Conservation (phyloP, 2,113 vertebrate genomes). For the Merops nubicus region DNA sequence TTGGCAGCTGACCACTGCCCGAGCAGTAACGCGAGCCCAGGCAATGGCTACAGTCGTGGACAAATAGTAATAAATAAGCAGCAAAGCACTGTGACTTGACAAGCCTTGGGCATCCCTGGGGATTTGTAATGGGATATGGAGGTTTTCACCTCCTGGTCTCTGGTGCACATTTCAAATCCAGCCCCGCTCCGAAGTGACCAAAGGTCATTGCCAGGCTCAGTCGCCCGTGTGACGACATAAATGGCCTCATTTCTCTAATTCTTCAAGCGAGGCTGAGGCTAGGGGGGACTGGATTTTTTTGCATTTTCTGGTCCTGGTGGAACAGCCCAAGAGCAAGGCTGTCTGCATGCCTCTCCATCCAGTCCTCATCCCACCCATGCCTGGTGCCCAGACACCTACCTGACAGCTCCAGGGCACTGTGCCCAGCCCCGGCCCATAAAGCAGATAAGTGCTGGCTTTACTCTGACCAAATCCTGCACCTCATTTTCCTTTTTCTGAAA, state of each 20-base stretch:
- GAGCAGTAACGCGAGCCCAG: not conserved
- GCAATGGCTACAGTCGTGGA: not conserved
- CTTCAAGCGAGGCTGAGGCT: not conserved
- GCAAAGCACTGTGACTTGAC: conserved; percentile 46
- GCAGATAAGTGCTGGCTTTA: not conserved
- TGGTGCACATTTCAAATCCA: conserved; percentile 68
- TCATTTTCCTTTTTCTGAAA: not conserved
- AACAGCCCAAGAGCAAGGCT: not conserved
- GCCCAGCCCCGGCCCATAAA: not conserved
- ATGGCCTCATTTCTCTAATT: conserved; percentile 60
- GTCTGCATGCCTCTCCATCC: accelerated
- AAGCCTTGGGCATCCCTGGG: conserved; percentile 11
- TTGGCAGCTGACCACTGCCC: not conserved
- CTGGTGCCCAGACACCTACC: not conserved
- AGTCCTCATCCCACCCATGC: not conserved
- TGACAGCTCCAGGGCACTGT: not conserved
- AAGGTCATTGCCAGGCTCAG: conserved; percentile 59
- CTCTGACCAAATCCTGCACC: not conserved
- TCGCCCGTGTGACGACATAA: conserved; percentile 21
- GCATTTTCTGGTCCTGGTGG: not conserved
- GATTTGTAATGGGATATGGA: conserved; percentile 61
- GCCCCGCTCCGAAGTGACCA: conserved; percentile 37
- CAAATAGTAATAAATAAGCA: conserved; percentile 61
- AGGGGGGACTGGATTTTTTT: conserved; percentile 15
- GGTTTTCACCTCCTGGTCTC: conserved; percentile 66